phyloP scores from a whole-genome alignment of 2,797 vertebrate genomes.

The Hippopotamyrus pictus region DNA sequence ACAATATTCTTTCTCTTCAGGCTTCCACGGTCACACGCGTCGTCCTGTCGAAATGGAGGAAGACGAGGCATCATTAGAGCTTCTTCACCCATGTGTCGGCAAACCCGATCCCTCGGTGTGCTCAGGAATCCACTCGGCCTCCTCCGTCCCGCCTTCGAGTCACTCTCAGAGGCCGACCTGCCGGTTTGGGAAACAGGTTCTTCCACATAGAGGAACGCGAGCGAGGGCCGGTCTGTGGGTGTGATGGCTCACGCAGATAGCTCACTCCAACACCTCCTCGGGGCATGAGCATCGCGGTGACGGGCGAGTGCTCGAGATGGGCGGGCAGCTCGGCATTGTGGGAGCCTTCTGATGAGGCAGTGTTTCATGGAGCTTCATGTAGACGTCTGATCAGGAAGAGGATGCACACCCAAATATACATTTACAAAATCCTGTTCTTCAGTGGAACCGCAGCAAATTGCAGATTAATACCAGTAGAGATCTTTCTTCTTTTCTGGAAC shows the following conservation, averaged over 20 bases:
- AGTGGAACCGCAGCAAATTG: not conserved
- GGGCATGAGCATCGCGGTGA: not conserved
- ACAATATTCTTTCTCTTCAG: not conserved
- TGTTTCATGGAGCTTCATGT: not conserved
- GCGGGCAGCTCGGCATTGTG: not conserved
- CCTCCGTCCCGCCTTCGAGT: not conserved
- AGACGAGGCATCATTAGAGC: not conserved
- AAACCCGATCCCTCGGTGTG: not conserved
- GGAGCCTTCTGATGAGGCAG: not conserved
- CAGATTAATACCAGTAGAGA: constrained; percentile 50
- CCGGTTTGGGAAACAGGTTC: constrained; percentile 15
- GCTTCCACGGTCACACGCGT: not conserved
- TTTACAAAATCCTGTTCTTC: not conserved
- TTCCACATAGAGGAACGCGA: not conserved
- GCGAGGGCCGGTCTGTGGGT: not conserved
- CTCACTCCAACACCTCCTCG: not conserved
- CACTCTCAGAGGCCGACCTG: not conserved
- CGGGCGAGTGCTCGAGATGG: not conserved
- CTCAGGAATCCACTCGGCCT: not conserved
- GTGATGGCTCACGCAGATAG: not conserved
- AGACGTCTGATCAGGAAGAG: not conserved
- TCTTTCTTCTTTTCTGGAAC: constrained; percentile 50
- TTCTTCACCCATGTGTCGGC: not conserved
- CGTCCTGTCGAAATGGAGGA: not conserved
- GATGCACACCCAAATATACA: not conserved